Conservation (phyloP, 2,797 vertebrate genomes). For the Smutsia temminckii region DNA sequence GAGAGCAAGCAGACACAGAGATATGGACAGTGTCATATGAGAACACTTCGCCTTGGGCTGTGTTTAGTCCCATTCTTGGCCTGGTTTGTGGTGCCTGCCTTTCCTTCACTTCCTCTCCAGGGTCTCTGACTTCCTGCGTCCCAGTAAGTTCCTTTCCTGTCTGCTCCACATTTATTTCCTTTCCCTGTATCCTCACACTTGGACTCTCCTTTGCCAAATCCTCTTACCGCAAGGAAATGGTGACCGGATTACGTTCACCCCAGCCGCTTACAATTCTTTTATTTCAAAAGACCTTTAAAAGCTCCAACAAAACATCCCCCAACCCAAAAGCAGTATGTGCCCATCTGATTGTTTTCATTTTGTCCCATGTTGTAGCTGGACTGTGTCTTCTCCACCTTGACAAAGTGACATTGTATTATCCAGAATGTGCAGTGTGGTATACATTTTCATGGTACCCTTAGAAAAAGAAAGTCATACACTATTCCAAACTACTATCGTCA, state of each 20-base stretch:
- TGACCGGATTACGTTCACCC: neutral
- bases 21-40: neutral
- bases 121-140: conserved; percentile 56
- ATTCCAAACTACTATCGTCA: neutral
- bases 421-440: neutral
- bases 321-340: neutral
- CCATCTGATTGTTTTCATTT: neutral
- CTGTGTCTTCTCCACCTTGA: neutral
- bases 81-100: neutral
- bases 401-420: neutral
- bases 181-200: conserved; percentile 30
- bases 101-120: conserved; percentile 53
- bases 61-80: neutral
- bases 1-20: neutral
- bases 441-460: neutral
- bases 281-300: conserved; percentile 29
- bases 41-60: neutral
- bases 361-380: neutral
- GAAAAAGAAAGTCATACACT: neutral
- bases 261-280: neutral
- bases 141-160: conserved; percentile 36
- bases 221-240: conserved; percentile 26
- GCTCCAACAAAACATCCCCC: neutral
- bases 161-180: conserved; percentile 59
- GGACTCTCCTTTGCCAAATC: neutral